phyloP scores from a whole-genome alignment of 2,113 vertebrate genomes.

The Sialia sialis region DNA sequence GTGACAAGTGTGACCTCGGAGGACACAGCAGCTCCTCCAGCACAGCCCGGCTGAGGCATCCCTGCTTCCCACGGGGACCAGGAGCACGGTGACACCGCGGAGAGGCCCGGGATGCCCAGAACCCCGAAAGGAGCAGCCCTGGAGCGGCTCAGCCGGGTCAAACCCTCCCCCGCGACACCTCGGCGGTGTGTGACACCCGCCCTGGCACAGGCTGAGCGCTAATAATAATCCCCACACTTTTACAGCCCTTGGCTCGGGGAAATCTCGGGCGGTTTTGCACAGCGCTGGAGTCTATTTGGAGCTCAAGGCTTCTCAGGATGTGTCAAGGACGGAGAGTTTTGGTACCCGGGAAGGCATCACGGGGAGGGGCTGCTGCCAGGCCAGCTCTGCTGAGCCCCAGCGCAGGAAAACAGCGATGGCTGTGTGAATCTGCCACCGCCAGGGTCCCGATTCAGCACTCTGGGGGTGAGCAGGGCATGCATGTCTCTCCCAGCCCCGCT shows the following conservation, averaged over 20 bases:
- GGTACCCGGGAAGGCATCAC: not conserved
- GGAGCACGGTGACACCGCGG: not conserved
- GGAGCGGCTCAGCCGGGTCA: not conserved
- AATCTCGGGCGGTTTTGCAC: not conserved
- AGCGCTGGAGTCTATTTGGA: slow-evolving; percentile 32
- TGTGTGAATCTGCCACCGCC: not conserved
- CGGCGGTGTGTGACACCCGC: not conserved
- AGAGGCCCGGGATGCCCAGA: not conserved
- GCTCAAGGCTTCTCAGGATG: slow-evolving; percentile 22
- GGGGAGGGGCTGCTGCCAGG: not conserved
- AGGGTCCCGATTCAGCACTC: not conserved
- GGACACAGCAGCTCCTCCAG: not conserved
- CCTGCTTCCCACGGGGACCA: not conserved
- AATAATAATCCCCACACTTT: not conserved
- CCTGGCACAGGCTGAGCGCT: not conserved
- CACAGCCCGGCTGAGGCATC: accelerated
- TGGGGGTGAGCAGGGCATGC: not conserved
- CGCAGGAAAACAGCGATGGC: not conserved
- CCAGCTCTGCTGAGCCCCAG: not conserved
- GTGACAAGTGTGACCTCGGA: not conserved
- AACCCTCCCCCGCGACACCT: not conserved
- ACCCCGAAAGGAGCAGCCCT: not conserved
- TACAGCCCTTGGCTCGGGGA: not conserved
- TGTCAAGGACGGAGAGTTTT: slow-evolving; percentile 18
- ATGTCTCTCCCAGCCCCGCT: not conserved